Evolutionary conservation across 2,113 vertebrate genomes (phyloP), one percentile per base, ranked within the genome.

Genomic region (Apistogramma diplotaenia): DNA sequence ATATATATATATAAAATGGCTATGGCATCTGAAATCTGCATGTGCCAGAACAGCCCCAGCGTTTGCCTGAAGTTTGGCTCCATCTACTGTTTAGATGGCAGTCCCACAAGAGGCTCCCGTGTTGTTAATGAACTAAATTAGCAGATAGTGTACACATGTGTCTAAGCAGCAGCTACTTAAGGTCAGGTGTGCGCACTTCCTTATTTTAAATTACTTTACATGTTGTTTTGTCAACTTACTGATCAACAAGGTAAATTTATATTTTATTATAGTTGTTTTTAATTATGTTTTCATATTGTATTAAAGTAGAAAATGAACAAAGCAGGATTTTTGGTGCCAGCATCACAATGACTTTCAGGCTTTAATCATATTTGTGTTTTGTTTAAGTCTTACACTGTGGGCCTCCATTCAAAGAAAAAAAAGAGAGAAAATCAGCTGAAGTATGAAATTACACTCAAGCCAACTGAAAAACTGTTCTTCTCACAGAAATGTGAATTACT

Each of bases 161-260:
- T 19, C 31, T 25, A 25, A 75, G 87, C 29, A 86, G 72, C 54
- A 55, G 78, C 76, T 81, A 90, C 78, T 92, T 92, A 85, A 91
- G 23, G 1, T 25, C 89, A 89, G 86, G 71, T 89, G 91, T 78
- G 78, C 29, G n/a, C n/a, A n/a, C n/a, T 13, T 8, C 2, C 4
- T 9, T 19, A 19, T 0, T 0, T 83, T 35, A 3, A 9, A 19
- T 71, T 43, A 33, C 37, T 59, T 15, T 56, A 2, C 56, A 37
- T 33, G 4, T 76, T 55, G 5, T 27, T 58, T 31, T 37, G 19
- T 74, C 23, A 46, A 13, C 78, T 51, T 21, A 4, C 2, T 25
- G 0, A 37, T 10, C 29, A 23, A 21, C 72, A 62, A 91, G 85
- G 89, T 90, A 89, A 79, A 33, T 8, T 15, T 2, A 9, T 1